phyloP scores from a whole-genome alignment of 2,113 vertebrate species.

The Tachuris rubrigastra region DNA sequence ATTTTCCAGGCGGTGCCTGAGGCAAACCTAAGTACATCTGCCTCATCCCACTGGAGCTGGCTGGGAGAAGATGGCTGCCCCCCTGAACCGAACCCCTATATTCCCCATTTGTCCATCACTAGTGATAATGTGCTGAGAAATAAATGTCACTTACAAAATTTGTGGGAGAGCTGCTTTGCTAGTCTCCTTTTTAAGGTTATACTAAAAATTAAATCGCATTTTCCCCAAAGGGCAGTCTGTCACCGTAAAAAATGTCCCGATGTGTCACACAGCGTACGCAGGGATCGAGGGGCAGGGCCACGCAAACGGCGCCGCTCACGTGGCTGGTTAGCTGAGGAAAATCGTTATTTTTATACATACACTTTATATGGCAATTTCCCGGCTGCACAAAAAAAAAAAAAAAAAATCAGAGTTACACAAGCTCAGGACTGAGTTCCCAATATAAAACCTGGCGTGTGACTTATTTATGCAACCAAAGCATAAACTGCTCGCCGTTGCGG shows the following conservation, averaged over 20 bases:
- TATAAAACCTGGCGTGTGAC: background rate
- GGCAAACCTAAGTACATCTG: background rate
- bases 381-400: background rate
- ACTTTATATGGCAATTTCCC: background rate
- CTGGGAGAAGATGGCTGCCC: background rate
- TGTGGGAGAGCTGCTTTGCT: conserved; percentile 24
- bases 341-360: background rate
- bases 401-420: background rate
- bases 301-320: background rate
- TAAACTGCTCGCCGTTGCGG: rapidly evolving
- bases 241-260: background rate
- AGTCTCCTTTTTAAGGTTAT: conserved; percentile 57
- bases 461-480: background rate
- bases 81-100: background rate
- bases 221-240: background rate
- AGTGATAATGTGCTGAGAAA: background rate
- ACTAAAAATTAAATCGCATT: conserved; percentile 60
- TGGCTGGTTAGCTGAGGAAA: background rate
- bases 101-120: background rate
- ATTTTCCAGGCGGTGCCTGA: background rate
- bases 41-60: background rate
- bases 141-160: conserved; percentile 58
- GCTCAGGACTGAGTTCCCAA: background rate
- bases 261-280: background rate
- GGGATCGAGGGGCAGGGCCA: background rate